Percentiles rank a stretch among this genome's conserved stretches.
These are phyloP conservation scores for Seira ritae DNA, from an alignment of 2,888 invertebrate genomes.

Conservation along the genomic window DNA sequence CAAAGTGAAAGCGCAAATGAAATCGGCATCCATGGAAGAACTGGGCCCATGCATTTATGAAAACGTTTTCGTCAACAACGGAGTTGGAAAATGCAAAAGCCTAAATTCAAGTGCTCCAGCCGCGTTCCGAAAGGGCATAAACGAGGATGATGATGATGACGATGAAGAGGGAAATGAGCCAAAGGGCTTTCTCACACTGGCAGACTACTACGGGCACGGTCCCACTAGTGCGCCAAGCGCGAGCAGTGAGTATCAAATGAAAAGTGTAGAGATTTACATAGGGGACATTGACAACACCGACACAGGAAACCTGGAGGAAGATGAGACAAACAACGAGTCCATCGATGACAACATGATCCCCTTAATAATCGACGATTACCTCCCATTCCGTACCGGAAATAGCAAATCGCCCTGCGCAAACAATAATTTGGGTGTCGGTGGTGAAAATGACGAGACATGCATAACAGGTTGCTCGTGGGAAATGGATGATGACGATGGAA, in stretches of 20 bases:
- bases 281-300: constrained; percentile 35
- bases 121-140: constrained; percentile 13
- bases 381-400: constrained; percentile 30
- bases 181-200: no score
- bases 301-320: no score
- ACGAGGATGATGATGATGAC: neutral
- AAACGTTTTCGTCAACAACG: neutral
- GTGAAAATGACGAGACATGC: constrained; percentile 49
- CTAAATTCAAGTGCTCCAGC: constrained; percentile 4
- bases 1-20: neutral
- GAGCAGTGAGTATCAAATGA: constrained; percentile 34
- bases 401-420: constrained; percentile 16
- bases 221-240: neutral
- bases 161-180: neutral
- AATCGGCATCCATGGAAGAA: neutral
- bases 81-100: no score
- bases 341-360: constrained; percentile 45
- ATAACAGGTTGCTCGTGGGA: constrained; percentile 61
- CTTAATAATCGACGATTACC: constrained; percentile 39
- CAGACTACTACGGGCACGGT: no score
- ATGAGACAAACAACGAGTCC: neutral
- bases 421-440: constrained; percentile 3
- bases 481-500: constrained; percentile 56
- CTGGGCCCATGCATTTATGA: neutral
- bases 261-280: constrained; percentile 52